phyloP scores from a whole-genome alignment of 2,888 invertebrate genomes.

The Drosophila algonquin region DNA sequence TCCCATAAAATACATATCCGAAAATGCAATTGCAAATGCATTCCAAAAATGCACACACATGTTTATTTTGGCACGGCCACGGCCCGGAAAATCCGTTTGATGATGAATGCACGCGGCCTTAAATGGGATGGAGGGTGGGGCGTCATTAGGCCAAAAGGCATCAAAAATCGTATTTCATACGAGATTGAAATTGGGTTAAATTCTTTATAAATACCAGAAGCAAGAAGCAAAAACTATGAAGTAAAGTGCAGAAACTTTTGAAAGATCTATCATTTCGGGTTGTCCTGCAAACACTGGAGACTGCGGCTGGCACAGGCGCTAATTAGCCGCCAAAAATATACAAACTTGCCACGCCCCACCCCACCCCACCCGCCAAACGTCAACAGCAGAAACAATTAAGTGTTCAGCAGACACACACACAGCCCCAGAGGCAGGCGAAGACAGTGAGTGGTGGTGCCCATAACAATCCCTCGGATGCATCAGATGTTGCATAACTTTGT shows the following conservation, averaged over 20 bases:
- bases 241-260: neutral
- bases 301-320: neutral
- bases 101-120: conserved; percentile 54
- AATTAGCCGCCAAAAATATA: neutral
- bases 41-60: conserved; percentile 53
- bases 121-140: conserved; percentile 1
- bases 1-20: conserved; percentile 27
- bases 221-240: neutral
- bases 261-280: neutral
- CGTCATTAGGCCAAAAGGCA: conserved; percentile 21
- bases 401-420: neutral
- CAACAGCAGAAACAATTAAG: conserved; percentile 6
- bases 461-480: conserved; percentile 33
- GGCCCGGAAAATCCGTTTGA: conserved; percentile 57
- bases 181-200: conserved; percentile 15
- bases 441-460: too few species aligned
- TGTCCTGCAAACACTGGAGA: too few species aligned
- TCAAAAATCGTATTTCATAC: conserved; percentile 28
- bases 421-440: too few species aligned
- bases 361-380: neutral
- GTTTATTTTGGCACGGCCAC: conserved; percentile 60
- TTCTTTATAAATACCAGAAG: conserved; percentile 12
- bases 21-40: conserved; percentile 44
- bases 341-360: neutral
- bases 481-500: conserved; percentile 57